These are phyloP conservation scores for Phania funesta DNA, from an alignment of 2,888 invertebrate species.

Conservation along the genomic window DNA sequence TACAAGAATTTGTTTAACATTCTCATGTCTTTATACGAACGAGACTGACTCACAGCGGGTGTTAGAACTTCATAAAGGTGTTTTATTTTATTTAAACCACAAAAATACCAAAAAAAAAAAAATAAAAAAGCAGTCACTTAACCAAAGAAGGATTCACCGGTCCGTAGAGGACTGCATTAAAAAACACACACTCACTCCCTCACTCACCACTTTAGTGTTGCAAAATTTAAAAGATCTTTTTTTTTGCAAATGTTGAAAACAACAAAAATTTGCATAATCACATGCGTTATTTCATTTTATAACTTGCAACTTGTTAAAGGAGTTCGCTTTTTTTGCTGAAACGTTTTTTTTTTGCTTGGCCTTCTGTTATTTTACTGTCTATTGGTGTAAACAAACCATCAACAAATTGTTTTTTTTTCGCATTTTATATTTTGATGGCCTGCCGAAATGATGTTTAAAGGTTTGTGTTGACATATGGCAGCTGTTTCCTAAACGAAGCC, in stretches of 20 bases:
- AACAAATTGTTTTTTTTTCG: slow-evolving; percentile 23
- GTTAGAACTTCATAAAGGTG: slow-evolving; percentile 51
- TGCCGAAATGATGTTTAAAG: slow-evolving; percentile 55
- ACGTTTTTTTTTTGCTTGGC: slow-evolving; percentile 3
- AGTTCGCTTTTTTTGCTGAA: not conserved
- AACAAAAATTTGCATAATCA: slow-evolving; percentile 62
- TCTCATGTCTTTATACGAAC: slow-evolving; percentile 41
- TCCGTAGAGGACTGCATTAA: slow-evolving; percentile 35
- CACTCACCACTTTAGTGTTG: slow-evolving; percentile 24
- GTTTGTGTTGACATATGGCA: slow-evolving; percentile 65
- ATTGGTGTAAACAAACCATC: slow-evolving; percentile 66
- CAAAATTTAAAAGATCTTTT: slow-evolving; percentile 25
- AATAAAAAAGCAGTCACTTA: not conserved
- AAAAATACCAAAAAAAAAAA: slow-evolving; percentile 6
- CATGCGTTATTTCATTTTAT: slow-evolving; percentile 53
- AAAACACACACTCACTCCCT: not conserved
- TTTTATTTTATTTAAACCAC: slow-evolving; percentile 44
- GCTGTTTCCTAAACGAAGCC: slow-evolving; percentile 55
- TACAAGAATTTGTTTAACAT: slow-evolving; percentile 27
- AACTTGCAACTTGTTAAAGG: slow-evolving; percentile 31
- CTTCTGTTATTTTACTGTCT: slow-evolving; percentile 60
- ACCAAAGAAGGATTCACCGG: slow-evolving; percentile 36
- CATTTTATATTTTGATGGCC: slow-evolving; percentile 40
- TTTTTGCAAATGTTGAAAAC: not conserved
- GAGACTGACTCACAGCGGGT: slow-evolving; percentile 58